These are phyloP conservation scores for Dicranocentrus wangi DNA, from an alignment of 2,888 invertebrate species.

Conservation along the genomic window DNA sequence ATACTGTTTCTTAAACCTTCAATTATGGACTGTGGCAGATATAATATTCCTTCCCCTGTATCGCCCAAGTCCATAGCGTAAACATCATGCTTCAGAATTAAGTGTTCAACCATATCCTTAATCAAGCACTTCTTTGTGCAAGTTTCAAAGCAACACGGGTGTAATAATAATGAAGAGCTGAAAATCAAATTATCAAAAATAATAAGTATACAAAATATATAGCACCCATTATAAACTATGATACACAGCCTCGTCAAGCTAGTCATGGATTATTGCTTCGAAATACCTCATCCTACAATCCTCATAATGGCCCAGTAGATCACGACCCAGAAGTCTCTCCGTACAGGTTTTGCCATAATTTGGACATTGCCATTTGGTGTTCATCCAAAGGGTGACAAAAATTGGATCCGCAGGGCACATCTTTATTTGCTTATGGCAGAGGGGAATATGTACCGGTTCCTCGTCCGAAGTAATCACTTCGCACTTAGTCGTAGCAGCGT, in stretches of 20 bases:
- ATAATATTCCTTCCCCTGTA: neutral
- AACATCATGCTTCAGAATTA: neutral
- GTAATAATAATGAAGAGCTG: neutral
- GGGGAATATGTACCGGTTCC: neutral
- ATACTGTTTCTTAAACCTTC: neutral
- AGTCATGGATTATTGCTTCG: too few relatives aligned
- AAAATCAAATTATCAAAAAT: neutral
- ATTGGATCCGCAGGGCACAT: constrained; percentile 10
- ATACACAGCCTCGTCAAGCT: neutral
- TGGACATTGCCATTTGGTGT: constrained; percentile 17
- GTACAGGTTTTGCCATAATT: neutral
- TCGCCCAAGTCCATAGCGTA: neutral
- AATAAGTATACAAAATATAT: neutral
- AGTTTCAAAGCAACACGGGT: neutral
- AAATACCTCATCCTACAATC: neutral
- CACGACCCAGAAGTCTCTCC: neutral
- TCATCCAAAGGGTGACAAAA: constrained; percentile 9
- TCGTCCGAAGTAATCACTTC: neutral
- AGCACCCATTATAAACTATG: neutral
- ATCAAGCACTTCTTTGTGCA: neutral
- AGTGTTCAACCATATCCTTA: neutral
- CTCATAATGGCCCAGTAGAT: neutral
- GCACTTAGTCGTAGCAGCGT: neutral
- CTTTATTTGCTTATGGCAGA: constrained; percentile 6
- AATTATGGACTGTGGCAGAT: neutral